Conservation (phyloP, 2,888 invertebrate genomes). For the Dasysyrphus tricinctus region DNA sequence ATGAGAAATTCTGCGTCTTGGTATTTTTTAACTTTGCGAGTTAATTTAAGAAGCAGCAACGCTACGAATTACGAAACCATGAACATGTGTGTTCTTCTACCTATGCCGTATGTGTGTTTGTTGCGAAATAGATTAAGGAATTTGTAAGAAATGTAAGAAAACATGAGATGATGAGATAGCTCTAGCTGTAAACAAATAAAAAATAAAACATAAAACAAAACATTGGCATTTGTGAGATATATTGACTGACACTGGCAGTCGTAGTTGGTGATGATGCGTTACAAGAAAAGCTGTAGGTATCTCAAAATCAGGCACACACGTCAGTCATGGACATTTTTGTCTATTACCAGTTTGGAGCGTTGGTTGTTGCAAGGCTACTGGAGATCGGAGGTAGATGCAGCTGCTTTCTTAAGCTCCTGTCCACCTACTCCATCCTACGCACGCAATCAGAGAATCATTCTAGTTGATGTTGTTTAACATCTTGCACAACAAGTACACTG, state of each 20-base stretch:
- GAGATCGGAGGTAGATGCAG: slow-evolving; percentile 38
- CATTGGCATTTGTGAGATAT: slow-evolving; percentile 29
- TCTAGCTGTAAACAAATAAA: slow-evolving; percentile 30
- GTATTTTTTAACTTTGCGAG: neutral
- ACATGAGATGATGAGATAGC: neutral
- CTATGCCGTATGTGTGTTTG: slow-evolving; percentile 1
- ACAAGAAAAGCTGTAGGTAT: slow-evolving; percentile 1
- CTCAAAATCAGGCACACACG: slow-evolving; percentile 14
- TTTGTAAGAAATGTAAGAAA: slow-evolving; percentile 40
- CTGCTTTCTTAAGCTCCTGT: slow-evolving; percentile 31
- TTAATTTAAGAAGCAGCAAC: neutral
- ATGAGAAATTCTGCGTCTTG: neutral
- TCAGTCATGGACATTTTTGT: slow-evolving; percentile 37
- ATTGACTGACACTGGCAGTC: slow-evolving; percentile 58
- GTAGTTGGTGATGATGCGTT: slow-evolving; percentile 21
- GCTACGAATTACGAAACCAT: slow-evolving; percentile 60
- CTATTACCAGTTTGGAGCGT: slow-evolving; percentile 23
- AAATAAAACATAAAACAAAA: slow-evolving; percentile 20
- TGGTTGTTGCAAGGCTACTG: neutral
- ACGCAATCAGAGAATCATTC: slow-evolving; percentile 53
- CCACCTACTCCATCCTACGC: slow-evolving; percentile 67
- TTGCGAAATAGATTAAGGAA: slow-evolving; percentile 60
- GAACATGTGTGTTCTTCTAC: slow-evolving; percentile 60
- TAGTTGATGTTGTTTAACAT: slow-evolving; percentile 18
- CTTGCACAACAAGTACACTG: slow-evolving; percentile 39